Evolutionary conservation across 2,113 vertebrate species (phyloP), one percentile per base, ranked within the genome.

Genomic region (Nansenia antarctica): DNA sequence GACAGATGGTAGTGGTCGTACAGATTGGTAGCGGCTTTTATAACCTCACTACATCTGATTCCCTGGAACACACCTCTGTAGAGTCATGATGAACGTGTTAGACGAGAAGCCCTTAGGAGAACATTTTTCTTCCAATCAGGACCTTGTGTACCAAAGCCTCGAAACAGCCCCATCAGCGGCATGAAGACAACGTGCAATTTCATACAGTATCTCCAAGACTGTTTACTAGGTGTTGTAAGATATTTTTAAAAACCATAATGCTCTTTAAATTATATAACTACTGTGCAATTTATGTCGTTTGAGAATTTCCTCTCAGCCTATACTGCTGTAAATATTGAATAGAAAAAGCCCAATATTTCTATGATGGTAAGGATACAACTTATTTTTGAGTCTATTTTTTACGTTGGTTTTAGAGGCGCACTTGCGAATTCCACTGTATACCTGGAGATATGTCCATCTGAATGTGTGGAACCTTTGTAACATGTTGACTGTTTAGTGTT

Each of bases 121-220:
- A n/a, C n/a, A n/a, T 2, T 82, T 79, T 88, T 87, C 87, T 87
- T 89, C 87, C 88, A 85, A 80, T 88, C 85, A 90, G 86, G 85
- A 91, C 75, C 57, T 87, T 76, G 80, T 80, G 85, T 87, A 92
- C 91, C 91, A 91, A 93, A 93, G 90, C 87, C 88, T 90, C 86
- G 79, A 83, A 86, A 86, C 66, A 84, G 85, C 81, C 61, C 82
- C 85, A 78, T 79, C 78, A 80, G 84, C 85, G 82, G 87, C 80
- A 79, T 80, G 79, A 86, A 42, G 55, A 84, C 73, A 75, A 86
- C 71, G 86, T 89, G 86, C 83, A 83, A 86, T 89, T 84, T 90
- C 74, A 82, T 85, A 83, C 78, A 59, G 82, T 82, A 88, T 87
- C 85, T 89, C 87, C 73, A 86, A 85, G 82, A 92, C 91, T 92